A percentile compares a stretch with the other conserved stretches of the same genome.
Evolutionary conservation across 2,113 vertebrate genomes (phyloP).

Genomic region (Larimichthys crocea): DNA sequence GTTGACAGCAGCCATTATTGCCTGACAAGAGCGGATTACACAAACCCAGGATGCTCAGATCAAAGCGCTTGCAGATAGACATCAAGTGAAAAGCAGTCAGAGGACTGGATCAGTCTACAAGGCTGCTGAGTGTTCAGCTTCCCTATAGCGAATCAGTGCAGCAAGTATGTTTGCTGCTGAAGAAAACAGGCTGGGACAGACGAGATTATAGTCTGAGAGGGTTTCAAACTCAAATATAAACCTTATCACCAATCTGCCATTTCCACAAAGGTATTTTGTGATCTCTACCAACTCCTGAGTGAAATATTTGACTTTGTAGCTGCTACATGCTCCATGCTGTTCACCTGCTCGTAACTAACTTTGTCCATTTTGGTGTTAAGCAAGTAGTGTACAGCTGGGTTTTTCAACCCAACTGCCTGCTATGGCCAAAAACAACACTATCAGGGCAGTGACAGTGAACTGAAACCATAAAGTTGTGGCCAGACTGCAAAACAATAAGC

Average conservation of each 20-base stretch:
- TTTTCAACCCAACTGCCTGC: no score
- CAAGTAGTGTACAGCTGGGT: background rate
- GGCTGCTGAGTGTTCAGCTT: slow-evolving; percentile 55
- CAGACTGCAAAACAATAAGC: background rate
- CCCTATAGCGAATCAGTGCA: slow-evolving; percentile 62
- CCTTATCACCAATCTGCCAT: slow-evolving; percentile 69
- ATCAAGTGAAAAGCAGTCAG: slow-evolving; percentile 64
- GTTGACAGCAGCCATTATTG: slow-evolving; percentile 59
- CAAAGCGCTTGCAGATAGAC: slow-evolving; percentile 71
- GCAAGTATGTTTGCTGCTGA: slow-evolving; percentile 40
- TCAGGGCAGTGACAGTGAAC: no score
- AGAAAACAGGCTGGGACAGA: slow-evolving; percentile 48
- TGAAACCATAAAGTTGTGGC: no score
- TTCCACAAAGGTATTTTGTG: slow-evolving; percentile 45
- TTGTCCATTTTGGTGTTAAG: no score
- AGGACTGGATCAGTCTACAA: slow-evolving; percentile 37
- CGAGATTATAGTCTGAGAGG: slow-evolving; percentile 55
- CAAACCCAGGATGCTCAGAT: slow-evolving; percentile 59
- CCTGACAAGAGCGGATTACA: slow-evolving; percentile 64
- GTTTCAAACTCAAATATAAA: slow-evolving; percentile 53
- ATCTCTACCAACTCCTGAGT: background rate
- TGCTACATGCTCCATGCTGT: background rate
- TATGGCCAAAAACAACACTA: no score
- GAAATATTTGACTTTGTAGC: background rate
- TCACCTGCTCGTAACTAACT: background rate